These are phyloP conservation scores for Littorina saxatilis DNA, from an alignment of 1,140 invertebrate species.

Conservation along the genomic window DNA sequence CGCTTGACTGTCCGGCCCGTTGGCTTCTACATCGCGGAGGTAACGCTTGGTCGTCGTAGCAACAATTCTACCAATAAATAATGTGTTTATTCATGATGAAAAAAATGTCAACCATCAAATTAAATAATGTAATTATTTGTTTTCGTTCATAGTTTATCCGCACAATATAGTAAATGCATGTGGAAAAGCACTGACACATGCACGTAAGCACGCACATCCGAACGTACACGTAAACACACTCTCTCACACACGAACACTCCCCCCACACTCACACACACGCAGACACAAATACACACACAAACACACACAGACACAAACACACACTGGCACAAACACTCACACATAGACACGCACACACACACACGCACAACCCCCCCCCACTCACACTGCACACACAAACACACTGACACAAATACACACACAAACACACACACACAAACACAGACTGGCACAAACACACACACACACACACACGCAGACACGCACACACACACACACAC, in stretches of 20 bases:
- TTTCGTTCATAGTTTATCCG: no score
- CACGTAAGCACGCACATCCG: no score
- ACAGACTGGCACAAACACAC: not conserved
- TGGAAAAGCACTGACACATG: not conserved
- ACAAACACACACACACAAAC: slow-evolving; percentile 5
- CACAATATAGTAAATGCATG: no score
- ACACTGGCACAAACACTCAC: not conserved
- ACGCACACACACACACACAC: not conserved
- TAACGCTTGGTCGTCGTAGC: slow-evolving; percentile 24
- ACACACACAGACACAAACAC: not conserved
- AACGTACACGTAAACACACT: no score
- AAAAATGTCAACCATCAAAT: not conserved
- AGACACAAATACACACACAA: not conserved
- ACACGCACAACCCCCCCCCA: not conserved
- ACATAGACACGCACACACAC: not conserved
- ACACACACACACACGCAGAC: not conserved
- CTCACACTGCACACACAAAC: not conserved
- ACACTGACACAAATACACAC: not conserved
- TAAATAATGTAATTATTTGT: not conserved
- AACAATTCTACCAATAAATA: not conserved
- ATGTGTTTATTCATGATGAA: not conserved
- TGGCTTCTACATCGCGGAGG: slow-evolving; percentile 49
- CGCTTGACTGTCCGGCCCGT: slow-evolving; percentile 41
- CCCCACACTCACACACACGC: not conserved
- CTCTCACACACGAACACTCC: no score